A percentile compares a stretch with the other conserved stretches of the same genome.
Evolutionary conservation across 2,888 invertebrate genomes (phyloP).

Genomic region (Sarcophaga carnaria): DNA sequence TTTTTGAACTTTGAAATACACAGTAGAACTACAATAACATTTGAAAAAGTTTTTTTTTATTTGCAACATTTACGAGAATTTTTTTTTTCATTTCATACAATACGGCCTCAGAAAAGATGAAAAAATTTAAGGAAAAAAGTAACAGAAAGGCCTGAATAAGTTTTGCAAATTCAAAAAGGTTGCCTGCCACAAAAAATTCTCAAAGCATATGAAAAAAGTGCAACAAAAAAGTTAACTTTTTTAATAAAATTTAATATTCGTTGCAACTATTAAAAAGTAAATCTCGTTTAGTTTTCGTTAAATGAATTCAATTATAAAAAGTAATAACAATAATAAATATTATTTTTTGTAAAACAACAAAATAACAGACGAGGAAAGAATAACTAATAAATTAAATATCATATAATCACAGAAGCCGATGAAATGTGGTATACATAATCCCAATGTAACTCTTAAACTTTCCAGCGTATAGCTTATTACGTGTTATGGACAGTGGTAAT

Average conservation of each 20-base stretch:
- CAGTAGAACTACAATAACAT: not conserved
- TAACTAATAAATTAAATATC: no score
- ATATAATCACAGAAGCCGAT: no score
- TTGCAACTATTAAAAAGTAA: not conserved
- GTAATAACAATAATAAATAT: not conserved
- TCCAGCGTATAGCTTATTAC: no score
- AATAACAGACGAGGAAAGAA: no score
- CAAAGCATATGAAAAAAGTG: not conserved
- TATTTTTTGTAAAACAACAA: not conserved
- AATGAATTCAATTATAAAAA: not conserved
- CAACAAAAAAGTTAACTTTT: not conserved
- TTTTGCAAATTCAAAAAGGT: not conserved
- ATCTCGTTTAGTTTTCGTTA: not conserved
- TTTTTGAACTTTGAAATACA: conserved; percentile 41
- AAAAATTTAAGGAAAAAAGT: not conserved
- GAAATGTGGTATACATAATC: no score
- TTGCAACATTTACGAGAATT: not conserved
- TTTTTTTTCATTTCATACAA: conserved; percentile 12
- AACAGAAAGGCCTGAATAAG: conserved; percentile 27
- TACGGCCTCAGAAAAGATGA: not conserved
- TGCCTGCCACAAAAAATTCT: not conserved
- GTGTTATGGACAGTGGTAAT: no score
- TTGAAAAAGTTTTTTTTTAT: not conserved
- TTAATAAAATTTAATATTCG: not conserved
- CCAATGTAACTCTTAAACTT: no score